Evolutionary conservation across 2,113 vertebrate genomes (phyloP).

Genomic region (Ceyx margarethae): DNA sequence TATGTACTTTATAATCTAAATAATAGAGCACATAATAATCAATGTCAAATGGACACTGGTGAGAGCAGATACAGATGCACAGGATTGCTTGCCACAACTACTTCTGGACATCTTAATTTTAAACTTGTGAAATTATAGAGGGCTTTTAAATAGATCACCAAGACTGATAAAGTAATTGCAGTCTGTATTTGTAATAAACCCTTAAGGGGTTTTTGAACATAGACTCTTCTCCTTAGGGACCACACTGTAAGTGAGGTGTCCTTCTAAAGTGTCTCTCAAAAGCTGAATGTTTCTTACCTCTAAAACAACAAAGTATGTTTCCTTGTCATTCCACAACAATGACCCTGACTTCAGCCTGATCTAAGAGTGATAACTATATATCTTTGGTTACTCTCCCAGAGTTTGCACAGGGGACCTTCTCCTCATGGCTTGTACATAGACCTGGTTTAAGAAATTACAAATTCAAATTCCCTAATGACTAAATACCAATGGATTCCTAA

Average conservation of each 20-base stretch:
- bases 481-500: neutral
- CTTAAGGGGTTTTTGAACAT: neutral
- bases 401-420: neutral
- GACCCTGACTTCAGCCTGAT: neutral
- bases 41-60: constrained; percentile 31
- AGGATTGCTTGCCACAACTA: neutral
- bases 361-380: neutral
- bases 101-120: constrained; percentile 45
- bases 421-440: fast-evolving
- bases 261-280: neutral
- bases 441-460: neutral
- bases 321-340: neutral
- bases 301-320: neutral
- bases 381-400: neutral
- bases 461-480: neutral
- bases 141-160: neutral
- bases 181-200: neutral
- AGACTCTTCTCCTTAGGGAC: neutral
- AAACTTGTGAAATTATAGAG: neutral
- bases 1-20: constrained; percentile 39
- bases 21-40: constrained; percentile 23
- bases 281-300: fast-evolving
- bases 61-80: neutral
- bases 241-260: neutral
- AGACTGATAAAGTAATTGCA: neutral